Conservation (phyloP, 2,888 invertebrate genomes). For the Cacoxenus indagator region DNA sequence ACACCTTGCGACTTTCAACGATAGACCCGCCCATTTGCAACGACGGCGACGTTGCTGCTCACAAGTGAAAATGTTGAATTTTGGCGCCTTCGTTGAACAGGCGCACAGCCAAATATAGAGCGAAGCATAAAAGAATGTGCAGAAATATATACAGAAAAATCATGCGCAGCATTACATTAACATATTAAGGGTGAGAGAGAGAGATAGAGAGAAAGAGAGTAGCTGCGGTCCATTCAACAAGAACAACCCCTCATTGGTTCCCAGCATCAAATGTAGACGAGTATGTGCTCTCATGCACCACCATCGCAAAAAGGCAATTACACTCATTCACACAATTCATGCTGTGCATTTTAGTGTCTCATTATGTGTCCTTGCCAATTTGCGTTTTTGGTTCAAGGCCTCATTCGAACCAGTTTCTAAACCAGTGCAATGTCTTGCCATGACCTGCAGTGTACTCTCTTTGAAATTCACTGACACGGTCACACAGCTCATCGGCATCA, state of each 20-base stretch:
- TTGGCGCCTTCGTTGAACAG: conserved; percentile 67
- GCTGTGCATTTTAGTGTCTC: neutral
- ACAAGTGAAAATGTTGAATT: conserved; percentile 65
- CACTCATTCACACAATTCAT: neutral
- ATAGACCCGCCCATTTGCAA: conserved; percentile 15
- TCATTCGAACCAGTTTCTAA: conserved; percentile 19
- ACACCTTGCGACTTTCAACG: conserved; percentile 25
- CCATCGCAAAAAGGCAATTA: neutral
- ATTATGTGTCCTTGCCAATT: conserved; percentile 34
- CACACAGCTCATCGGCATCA: neutral
- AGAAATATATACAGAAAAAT: neutral
- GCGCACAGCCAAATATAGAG: conserved; percentile 46
- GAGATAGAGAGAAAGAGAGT: no score
- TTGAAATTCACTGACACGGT: neutral
- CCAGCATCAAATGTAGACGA: neutral
- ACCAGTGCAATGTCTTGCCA: conserved; percentile 28
- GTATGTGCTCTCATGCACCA: neutral
- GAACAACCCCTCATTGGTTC: conserved; percentile 26
- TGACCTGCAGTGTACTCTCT: conserved; percentile 41
- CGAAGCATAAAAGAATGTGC: neutral
- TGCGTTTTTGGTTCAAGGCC: conserved; percentile 47
- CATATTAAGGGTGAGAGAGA: no score
- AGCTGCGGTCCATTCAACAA: no score
- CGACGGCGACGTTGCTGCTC: conserved; percentile 42
- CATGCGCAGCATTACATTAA: conserved; percentile 1